Percentiles rank a stretch among this genome's conserved stretches.
Conservation (phyloP, 1,140 invertebrate species). For the Polypedilum vanderplanki region DNA sequence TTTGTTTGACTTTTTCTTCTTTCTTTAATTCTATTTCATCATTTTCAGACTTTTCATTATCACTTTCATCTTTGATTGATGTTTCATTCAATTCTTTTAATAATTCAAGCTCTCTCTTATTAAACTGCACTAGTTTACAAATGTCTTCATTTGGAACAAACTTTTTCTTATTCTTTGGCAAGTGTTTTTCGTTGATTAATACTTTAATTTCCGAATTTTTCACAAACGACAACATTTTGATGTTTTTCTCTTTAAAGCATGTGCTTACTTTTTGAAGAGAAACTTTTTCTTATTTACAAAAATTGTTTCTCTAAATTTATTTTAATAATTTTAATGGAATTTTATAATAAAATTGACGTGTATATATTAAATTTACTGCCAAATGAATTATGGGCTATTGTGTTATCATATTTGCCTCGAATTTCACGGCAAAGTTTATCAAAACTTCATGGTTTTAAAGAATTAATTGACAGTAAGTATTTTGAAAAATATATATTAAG, state of each 20-base stretch:
- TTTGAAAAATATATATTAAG: background rate
- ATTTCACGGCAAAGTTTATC: background rate
- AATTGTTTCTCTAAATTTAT: too few species aligned
- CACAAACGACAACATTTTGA: background rate
- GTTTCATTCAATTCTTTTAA: background rate
- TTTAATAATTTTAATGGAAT: too few species aligned
- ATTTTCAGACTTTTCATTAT: background rate
- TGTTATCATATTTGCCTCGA: background rate
- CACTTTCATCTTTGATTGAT: background rate
- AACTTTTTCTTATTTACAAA: too few species aligned
- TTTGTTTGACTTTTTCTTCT: background rate
- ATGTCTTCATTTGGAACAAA: background rate
- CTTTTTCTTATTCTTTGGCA: background rate
- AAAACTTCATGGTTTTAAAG: background rate
- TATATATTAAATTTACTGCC: background rate
- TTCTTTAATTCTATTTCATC: conserved; percentile 9
- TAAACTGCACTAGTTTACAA: background rate
- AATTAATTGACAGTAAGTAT: background rate
- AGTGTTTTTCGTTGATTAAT: background rate
- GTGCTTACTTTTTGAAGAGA: too few species aligned
- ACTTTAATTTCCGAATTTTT: background rate
- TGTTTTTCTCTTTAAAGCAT: too few species aligned
- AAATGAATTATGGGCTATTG: background rate
- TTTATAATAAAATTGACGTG: too few species aligned
- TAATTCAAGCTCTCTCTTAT: background rate